phyloP scores from a whole-genome alignment of 30 jellyfish, hydroid and myxozoan species.

The Mastigias papua region DNA sequence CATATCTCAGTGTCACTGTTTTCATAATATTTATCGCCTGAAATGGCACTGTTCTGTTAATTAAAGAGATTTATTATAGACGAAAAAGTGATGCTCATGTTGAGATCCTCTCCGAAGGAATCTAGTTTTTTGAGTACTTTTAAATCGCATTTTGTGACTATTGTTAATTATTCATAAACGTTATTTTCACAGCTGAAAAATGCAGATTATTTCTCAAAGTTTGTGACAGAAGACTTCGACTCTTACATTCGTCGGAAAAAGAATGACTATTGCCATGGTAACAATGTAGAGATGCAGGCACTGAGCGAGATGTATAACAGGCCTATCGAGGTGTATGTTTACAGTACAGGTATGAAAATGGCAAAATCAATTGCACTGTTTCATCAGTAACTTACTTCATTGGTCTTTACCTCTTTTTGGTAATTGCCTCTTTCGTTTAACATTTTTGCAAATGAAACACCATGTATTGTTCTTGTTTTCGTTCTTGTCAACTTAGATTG shows the following conservation, averaged over 20 bases:
- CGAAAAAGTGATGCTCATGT: background rate
- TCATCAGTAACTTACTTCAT: too few relatives aligned
- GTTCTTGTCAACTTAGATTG: too few relatives aligned
- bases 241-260: constrained; percentile 90
- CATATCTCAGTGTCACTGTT: background rate
- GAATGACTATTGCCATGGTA: constrained; percentile 95
- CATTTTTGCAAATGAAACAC: too few relatives aligned
- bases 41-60: background rate
- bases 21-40: background rate
- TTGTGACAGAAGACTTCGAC: constrained; percentile 92
- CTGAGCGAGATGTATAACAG: constrained; percentile 95
- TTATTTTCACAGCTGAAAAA: constrained; percentile 73
- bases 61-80: background rate
- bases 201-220: constrained; percentile 93
- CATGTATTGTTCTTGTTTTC: too few relatives aligned
- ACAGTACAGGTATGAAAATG: constrained; percentile 81
- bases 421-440: too few relatives aligned
- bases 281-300: constrained; percentile 97
- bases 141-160: background rate
- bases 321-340: constrained; percentile 91
- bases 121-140: background rate
- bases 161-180: background rate
- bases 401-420: too few relatives aligned
- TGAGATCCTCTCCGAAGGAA: background rate
- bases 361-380: too few relatives aligned